Base-by-base conservation (phyloP, 2,888 invertebrate genomes). In the Dryomyza anilis region DNA sequence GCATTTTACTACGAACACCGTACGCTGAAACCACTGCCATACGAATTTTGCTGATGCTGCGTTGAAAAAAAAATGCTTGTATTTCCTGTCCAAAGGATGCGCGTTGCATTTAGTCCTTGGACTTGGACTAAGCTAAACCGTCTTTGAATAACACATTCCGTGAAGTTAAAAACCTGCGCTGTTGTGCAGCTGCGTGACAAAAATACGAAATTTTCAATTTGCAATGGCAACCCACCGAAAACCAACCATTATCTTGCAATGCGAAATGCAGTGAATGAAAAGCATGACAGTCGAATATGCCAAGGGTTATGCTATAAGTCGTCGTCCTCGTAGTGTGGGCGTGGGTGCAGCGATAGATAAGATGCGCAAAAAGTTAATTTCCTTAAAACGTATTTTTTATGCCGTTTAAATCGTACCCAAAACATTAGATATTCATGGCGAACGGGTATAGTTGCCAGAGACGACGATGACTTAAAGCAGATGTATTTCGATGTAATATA, bases 191-290 rank as follows among this genome's bases (percentile, higher is more conserved):
- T 63, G 67, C 70, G 68, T 68, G 68, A 70, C 66, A 56, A 69
- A 66, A 70, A 64, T 70, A 63, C 63, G 27, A 68, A 67, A 70
- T 64, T 63, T 64, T 70, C 67, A 67, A 68, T 68, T 67, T 68
- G 52, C 50, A 50, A 39, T n/a, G 25, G 52, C 36, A 21, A 43
- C 12, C 29, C 58, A 7, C 23, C 12, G 33, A 33, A 30, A 48
- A 16, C 23, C 39, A 39, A 43, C 14, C 19, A 55, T 8, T 14
- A 55, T 21, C 23, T 16, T 25, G 50, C 23, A 36, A 36, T 30
- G 33, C 14, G 55, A 19, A 3, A 23, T 33, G 10, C 16, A 36
- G 36, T 3, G 23, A 16, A 12, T 19, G 12, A 29, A 27, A 29
- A 27, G 19, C n/a, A n/a, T 2, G 3, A 16, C 12, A n/a, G 29